These are phyloP conservation scores for Craniophora ligustri DNA, from an alignment of 2,888 invertebrate genomes.

Conservation along the genomic window DNA sequence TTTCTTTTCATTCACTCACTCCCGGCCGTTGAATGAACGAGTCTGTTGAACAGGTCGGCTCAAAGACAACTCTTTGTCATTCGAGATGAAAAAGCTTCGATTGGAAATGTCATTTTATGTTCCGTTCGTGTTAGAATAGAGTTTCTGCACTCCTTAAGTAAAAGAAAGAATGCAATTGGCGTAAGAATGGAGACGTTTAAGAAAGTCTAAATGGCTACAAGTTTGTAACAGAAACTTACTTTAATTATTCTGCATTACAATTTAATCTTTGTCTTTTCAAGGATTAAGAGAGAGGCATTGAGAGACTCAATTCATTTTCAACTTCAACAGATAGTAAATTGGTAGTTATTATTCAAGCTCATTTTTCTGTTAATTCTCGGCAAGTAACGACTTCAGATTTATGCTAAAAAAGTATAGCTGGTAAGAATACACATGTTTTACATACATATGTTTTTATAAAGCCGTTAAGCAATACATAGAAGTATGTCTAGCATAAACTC, in stretches of 20 bases:
- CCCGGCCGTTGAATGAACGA: slow-evolving; percentile 60
- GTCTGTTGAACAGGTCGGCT: slow-evolving; percentile 64
- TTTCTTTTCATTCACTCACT: slow-evolving; percentile 66
- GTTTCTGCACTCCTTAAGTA: slow-evolving; percentile 45
- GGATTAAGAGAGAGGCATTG: background rate
- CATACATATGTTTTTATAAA: no score
- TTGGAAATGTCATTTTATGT: slow-evolving; percentile 62
- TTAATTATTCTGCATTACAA: slow-evolving; percentile 13
- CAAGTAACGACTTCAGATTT: no score
- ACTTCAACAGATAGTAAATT: background rate
- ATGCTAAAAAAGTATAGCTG: no score
- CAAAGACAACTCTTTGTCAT: slow-evolving; percentile 73
- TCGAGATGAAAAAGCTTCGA: slow-evolving; percentile 62
- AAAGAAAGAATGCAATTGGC: slow-evolving; percentile 47
- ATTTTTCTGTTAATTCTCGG: background rate
- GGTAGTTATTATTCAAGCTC: background rate
- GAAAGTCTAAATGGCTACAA: slow-evolving; percentile 24
- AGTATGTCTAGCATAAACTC: no score
- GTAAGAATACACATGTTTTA: no score
- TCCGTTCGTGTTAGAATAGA: slow-evolving; percentile 54
- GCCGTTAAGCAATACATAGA: no score
- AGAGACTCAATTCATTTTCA: background rate
- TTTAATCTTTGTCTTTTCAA: background rate
- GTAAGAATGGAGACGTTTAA: slow-evolving; percentile 35
- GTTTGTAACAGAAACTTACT: slow-evolving; percentile 16